Evolutionary conservation across 2,888 invertebrate species (phyloP), one percentile per base, ranked within the genome.

Genomic region (Temnothorax unifasciatus): DNA sequence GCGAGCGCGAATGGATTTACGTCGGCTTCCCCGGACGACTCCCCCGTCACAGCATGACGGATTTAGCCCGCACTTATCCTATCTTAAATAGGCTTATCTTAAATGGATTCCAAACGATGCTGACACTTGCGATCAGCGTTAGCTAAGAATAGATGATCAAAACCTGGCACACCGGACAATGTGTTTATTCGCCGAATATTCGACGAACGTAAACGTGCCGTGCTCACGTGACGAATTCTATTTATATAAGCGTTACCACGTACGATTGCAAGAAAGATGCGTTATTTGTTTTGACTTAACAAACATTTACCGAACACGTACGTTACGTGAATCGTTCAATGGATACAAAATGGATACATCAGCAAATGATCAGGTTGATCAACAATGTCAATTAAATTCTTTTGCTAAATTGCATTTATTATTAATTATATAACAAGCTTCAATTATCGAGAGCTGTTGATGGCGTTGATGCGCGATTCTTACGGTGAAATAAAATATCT

Each of bases 1-100:
- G 75, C 63, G 52, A 13, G 41, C 63, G 63, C 63, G 54, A 73
- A 71, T 64, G 52, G 52, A 64, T 82, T 82, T 82, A 82, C n/a
- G 68, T n/a, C 68, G 29, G 57, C 13, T 64, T 52, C 50, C 38
- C 38, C n/a, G 54, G 13, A 52, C 54, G 52, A 71, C 57, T 38
- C 18, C 25, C 25, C 18, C 41, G 21, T 77, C 52, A 54, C 68
- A n/a, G 34, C 61, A 47, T 75, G 74, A 75, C 74, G 57, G n/a
- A 68, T 77, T 68, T 44, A 57, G 44, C 69, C 25, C 13, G 77
- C n/a, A 68, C 69, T 77, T 68, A 68, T 21, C 77, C 29, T 57
- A 68, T 77, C 77, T 29, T 77, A 68, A 77, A 57, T 44, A 29
- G 25, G 47, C 66, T 68, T 68, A 68, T 68, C 57, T 77, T 68